Base-by-base conservation (phyloP, 2,888 invertebrate genomes). In the Orchesellides sinensis region DNA sequence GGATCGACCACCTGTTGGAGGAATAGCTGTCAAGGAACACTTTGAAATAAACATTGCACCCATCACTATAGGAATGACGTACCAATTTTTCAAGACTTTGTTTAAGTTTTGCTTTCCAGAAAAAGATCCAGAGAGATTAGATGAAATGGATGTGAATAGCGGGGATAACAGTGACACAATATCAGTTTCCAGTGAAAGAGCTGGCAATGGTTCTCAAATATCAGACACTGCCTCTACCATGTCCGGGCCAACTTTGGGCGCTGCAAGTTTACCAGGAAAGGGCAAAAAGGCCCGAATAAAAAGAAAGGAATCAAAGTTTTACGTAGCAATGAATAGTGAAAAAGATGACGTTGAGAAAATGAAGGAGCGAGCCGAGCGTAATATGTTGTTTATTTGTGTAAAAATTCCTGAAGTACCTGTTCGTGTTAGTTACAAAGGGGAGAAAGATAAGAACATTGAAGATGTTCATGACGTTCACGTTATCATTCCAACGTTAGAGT, bases 11-110 rank as follows among this genome's bases (percentile, higher is more conserved):
- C 98, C 98, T 0, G 99, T 99, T 5, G 98, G 98, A n/a, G 99
- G 99, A 1, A 99, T 99, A 88, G 96, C 98, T 0, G 97, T 99
- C 14, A 99, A 99, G 90, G 99, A 99, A 90, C 98, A 98, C 91
- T 98, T 99, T 90, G 99, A 99, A 92, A 97, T 99, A 86, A 98
- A 98, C 91, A 95, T 99, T 54, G 96, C 97, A 14, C 98, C 99
- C 8, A 93, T 99, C 83, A 95, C 95, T 0, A 96, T 96, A 89
- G 93, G 95, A 86, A 92, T 98, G 74, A 98, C 98, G 0, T 97
- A 98, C 90, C 96, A 97, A 90, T 98, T 98, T 91, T 99, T 96
- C 92, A 96, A 96, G 90, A 98, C 97, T 54, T 97, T 99, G 95
- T 92, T 99, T 89, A 96, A 96, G 90, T 99, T 98, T 91, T 98